Evolutionary conservation across 2,113 vertebrate genomes (phyloP).

Genomic region (Amia ocellicauda): DNA sequence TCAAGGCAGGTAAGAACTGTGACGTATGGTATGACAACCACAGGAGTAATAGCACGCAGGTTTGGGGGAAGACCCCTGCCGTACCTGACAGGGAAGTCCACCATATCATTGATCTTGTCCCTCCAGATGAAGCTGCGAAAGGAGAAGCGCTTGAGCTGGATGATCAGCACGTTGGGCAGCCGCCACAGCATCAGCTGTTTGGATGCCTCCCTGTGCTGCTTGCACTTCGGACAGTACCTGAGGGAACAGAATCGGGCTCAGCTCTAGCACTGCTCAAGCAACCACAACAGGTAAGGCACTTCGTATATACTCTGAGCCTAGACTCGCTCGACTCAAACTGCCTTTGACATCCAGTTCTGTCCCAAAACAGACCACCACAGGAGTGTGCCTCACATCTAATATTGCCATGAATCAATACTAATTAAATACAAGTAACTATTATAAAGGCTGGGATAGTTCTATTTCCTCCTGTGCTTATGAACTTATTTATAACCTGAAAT

Average conservation of each 20-base stretch:
- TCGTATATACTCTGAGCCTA: too few relatives aligned
- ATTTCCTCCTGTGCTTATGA: too few relatives aligned
- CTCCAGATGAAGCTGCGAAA: conserved; percentile 98
- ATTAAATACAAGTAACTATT: too few relatives aligned
- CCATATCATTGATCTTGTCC: conserved; percentile 98
- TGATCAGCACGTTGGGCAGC: conserved; percentile 90
- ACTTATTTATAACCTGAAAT: too few relatives aligned
- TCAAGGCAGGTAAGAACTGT: neutral
- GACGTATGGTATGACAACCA: neutral
- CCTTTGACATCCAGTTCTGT: too few relatives aligned
- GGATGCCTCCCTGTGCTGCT: conserved; percentile 93
- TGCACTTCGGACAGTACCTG: conserved; percentile 97
- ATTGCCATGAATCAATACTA: too few relatives aligned
- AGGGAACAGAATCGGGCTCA: neutral
- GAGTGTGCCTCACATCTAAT: too few relatives aligned
- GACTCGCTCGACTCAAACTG: too few relatives aligned
- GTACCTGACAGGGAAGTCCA: conserved; percentile 95
- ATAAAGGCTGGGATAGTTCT: too few relatives aligned
- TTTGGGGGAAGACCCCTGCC: neutral
- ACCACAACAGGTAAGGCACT: conserved; percentile 1
- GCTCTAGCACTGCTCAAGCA: neutral
- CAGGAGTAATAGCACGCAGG: too few relatives aligned
- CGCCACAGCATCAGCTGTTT: conserved; percentile 96
- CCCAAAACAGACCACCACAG: too few relatives aligned
- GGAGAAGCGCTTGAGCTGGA: conserved; percentile 98